These are phyloP conservation scores for Mastomys coucha DNA, from an alignment of 2,113 vertebrate genomes.

Conservation along the genomic window DNA sequence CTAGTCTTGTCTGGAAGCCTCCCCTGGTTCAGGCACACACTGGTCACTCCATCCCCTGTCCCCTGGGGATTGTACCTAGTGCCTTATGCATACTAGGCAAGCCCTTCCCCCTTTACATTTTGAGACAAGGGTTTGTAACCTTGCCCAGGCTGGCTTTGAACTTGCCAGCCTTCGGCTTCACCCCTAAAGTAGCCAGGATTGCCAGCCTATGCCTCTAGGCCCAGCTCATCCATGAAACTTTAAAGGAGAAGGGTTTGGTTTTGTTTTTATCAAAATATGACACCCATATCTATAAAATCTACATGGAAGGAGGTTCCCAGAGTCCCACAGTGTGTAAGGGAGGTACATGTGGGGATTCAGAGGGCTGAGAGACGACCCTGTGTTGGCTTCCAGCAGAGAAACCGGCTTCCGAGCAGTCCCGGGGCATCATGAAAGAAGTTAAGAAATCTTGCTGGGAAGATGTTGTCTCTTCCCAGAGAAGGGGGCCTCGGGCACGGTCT, in stretches of 20 bases:
- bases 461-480: background rate
- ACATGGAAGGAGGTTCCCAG: background rate
- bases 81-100: background rate
- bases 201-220: background rate
- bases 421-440: background rate
- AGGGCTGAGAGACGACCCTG: background rate
- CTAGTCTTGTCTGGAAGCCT: background rate
- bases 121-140: background rate
- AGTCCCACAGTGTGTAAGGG: background rate
- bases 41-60: rapidly evolving
- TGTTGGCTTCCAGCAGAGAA: background rate
- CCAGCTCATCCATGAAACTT: background rate
- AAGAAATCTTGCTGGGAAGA: background rate
- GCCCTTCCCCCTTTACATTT: background rate
- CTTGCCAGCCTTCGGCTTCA: background rate
- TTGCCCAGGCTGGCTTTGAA: background rate
- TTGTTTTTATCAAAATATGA: background rate
- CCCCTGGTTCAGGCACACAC: too few species aligned
- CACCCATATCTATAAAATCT: background rate
- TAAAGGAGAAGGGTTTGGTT: background rate
- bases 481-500: background rate
- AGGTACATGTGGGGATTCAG: background rate
- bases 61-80: background rate
- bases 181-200: background rate
- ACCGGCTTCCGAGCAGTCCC: background rate